Evolutionary conservation across 2,888 invertebrate species (phyloP), one percentile per base, ranked within the genome.

Genomic region (Vesta saturnalis): DNA sequence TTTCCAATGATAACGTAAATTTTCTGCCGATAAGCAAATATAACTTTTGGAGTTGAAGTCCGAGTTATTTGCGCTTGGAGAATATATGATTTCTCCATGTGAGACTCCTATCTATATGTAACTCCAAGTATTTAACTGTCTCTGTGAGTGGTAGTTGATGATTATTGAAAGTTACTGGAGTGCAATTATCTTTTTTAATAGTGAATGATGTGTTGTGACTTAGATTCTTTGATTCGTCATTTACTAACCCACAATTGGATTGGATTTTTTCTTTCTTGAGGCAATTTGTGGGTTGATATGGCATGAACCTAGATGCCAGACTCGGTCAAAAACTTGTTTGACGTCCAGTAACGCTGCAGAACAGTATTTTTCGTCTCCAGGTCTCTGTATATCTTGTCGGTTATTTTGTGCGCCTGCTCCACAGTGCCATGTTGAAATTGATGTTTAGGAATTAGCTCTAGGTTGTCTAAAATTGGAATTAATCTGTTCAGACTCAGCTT

Each of bases 31-130:
- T n/a, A n/a, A n/a, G n/a, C n/a, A 15, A 52, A 18, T 52, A 52
- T 52, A 52, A 52, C 52, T 52, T 52, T 15, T 52, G 52, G 16
- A 21, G 54, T 54, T 54, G 3, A 54, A 54, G 21, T n/a, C 54
- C 54, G 3, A 54, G 54, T 54, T 52, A 18, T 12, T 52, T 52
- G 6, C 52, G 52, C 12, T 52, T 52, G 12, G 52, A 15, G 52
- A 52, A 52, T 10, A 52, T 52, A 18, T 54, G 15, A 18, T 12
- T 52, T 18, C 19, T 52, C 52, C 52, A 52, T 3, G 52, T 46
- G 4, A 30, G n/a, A n/a, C 46, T 4, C 6, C n/a, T n/a, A n/a
- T n/a, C n/a, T n/a, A n/a, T n/a, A n/a, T n/a, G n/a, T n/a, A n/a
- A n/a, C n/a, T n/a, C n/a, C n/a, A n/a, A n/a, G n/a, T n/a, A n/a